Percentiles rank a stretch among this genome's conserved stretches.
Conservation (phyloP, 2,888 invertebrate genomes). For the Lamproptera curius region DNA sequence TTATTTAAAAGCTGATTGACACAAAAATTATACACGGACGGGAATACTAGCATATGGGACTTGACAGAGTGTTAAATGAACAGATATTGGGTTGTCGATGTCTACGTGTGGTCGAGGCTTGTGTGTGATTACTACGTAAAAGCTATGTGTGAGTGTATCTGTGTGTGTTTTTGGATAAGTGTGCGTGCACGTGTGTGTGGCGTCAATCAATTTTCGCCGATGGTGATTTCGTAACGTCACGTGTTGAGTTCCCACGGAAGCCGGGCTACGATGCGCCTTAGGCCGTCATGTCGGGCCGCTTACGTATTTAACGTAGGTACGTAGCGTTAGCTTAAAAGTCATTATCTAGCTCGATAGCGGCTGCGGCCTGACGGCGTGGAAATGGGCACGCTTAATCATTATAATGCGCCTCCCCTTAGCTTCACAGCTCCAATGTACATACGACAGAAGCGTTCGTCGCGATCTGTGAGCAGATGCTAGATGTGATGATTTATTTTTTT, state of each 20-base stretch:
- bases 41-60: too few relatives aligned
- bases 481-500: too few relatives aligned
- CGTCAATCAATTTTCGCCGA: slow-evolving; percentile 74
- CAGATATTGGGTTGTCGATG: too few relatives aligned
- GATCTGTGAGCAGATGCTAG: too few relatives aligned
- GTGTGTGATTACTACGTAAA: too few relatives aligned
- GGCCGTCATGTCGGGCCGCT: slow-evolving; percentile 75
- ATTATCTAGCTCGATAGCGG: slow-evolving; percentile 73
- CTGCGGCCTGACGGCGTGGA: slow-evolving; percentile 64
- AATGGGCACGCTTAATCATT: slow-evolving; percentile 72
- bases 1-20: too few relatives aligned
- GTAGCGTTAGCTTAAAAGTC: slow-evolving; percentile 71
- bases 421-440: slow-evolving; percentile 5
- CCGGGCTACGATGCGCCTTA: slow-evolving; percentile 62
- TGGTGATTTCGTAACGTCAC: slow-evolving; percentile 72
- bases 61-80: too few relatives aligned
- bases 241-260: slow-evolving; percentile 75
- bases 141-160: too few relatives aligned
- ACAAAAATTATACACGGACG: too few relatives aligned
- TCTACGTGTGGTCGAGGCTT: too few relatives aligned
- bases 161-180: too few relatives aligned
- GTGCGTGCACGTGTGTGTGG: too few relatives aligned
- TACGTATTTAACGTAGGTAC: slow-evolving; percentile 71
- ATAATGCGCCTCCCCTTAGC: slow-evolving; percentile 34
- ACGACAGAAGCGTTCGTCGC: slow-evolving; percentile 2